Evolutionary conservation across 1,140 invertebrate genomes (phyloP).

Genomic region (Drosophila sucinea): DNA sequence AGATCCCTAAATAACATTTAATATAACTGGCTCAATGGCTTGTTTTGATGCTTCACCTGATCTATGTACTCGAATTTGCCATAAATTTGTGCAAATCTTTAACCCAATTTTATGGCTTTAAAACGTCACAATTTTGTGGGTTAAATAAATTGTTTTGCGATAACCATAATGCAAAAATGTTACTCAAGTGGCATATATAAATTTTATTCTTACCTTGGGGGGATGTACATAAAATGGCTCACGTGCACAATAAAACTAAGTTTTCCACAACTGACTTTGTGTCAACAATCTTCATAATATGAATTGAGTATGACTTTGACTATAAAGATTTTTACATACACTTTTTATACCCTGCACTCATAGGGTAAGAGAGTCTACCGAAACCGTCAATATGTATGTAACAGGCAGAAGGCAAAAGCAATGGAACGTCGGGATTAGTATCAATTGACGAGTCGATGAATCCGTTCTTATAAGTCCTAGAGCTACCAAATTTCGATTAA

Average conservation of each 20-base stretch:
- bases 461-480: too few species aligned
- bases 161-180: slow-evolving; percentile 27
- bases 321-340: neutral
- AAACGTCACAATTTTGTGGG: slow-evolving; percentile 41
- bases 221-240: slow-evolving; percentile 15
- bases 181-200: slow-evolving; percentile 49
- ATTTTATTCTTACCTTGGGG: slow-evolving; percentile 32
- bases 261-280: neutral
- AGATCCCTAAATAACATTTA: neutral
- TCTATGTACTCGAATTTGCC: neutral
- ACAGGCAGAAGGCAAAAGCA: too few species aligned
- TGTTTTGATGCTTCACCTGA: neutral
- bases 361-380: too few species aligned
- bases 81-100: neutral
- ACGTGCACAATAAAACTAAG: slow-evolving; percentile 35
- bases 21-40: neutral
- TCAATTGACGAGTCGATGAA: too few species aligned
- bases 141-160: slow-evolving; percentile 39
- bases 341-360: neutral
- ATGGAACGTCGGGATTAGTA: too few species aligned
- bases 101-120: slow-evolving; percentile 3
- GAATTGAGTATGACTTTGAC: neutral
- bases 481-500: too few species aligned
- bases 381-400: too few species aligned
- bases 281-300: neutral